Evolutionary conservation across 2,113 vertebrate genomes (phyloP).

Genomic region (Grantiella picta): DNA sequence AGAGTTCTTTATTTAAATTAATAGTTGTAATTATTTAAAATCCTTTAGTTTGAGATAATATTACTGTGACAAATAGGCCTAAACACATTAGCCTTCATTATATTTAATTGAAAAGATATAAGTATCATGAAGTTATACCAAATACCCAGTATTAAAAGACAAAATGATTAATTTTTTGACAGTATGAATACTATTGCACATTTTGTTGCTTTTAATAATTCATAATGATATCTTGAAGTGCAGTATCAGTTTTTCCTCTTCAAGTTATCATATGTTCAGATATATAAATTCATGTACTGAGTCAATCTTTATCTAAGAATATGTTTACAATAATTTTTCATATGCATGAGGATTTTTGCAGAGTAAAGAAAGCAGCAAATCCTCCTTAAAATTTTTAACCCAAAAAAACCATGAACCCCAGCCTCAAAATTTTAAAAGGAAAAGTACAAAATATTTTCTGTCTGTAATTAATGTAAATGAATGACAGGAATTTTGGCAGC

Average conservation of each 20-base stretch:
- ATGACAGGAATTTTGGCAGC: neutral
- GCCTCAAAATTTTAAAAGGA: neutral
- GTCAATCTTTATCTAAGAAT: neutral
- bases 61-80: neutral
- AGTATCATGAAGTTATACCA: neutral
- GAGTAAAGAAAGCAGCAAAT: neutral
- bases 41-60: neutral
- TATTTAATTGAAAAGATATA: neutral
- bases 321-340: neutral
- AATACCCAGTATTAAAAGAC: neutral
- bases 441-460: neutral
- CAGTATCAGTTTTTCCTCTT: neutral
- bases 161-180: neutral
- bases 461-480: neutral
- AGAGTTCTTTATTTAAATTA: neutral
- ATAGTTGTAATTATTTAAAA: neutral
- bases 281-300: neutral
- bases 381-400: neutral
- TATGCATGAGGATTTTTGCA: neutral
- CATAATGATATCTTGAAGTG: neutral
- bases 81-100: neutral
- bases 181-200: neutral
- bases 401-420: accelerated
- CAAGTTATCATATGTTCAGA: neutral
- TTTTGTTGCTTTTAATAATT: neutral